These are phyloP conservation scores for Amorpha juglandis DNA, from an alignment of 2,888 invertebrate genomes.

Conservation along the genomic window DNA sequence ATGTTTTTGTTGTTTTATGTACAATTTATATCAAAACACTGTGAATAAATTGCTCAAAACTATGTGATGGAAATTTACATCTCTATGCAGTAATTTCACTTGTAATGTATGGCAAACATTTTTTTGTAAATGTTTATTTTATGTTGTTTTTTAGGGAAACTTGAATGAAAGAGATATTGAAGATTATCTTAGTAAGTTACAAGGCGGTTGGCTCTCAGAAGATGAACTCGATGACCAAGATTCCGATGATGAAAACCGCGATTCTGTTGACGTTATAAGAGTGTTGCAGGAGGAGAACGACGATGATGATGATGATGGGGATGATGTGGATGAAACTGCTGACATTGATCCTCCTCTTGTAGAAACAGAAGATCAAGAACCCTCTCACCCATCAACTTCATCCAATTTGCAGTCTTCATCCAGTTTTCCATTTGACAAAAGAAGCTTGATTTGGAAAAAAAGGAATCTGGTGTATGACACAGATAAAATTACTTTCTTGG, in stretches of 20 bases:
- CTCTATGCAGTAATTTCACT: conserved; percentile 45
- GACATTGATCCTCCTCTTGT: conserved; percentile 50
- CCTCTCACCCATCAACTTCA: conserved; percentile 41
- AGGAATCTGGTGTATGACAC: conserved; percentile 46
- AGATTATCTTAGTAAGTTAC: conserved; percentile 45
- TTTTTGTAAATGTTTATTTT: conserved; percentile 50
- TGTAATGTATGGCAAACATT: conserved; percentile 48
- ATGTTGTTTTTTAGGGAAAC: conserved; percentile 49
- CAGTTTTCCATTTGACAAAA: conserved; percentile 52
- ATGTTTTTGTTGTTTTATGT: conserved; percentile 47
- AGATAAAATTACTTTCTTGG: conserved; percentile 51
- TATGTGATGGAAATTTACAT: conserved; percentile 50
- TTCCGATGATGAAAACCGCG: conserved; percentile 47
- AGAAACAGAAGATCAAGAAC: conserved; percentile 46
- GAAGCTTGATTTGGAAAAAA: conserved; percentile 52
- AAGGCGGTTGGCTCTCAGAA: conserved; percentile 50
- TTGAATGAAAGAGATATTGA: conserved; percentile 46
- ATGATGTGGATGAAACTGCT: conserved; percentile 49
- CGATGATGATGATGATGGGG: no score
- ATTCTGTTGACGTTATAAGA: conserved; percentile 51
- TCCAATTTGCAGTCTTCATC: conserved; percentile 38
- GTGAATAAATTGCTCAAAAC: conserved; percentile 49
- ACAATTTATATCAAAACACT: conserved; percentile 48
- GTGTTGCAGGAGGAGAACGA: conserved; percentile 49
- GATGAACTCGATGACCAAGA: conserved; percentile 50